These are phyloP conservation scores for Blera fallax DNA, from an alignment of 2,888 invertebrate genomes.

Conservation along the genomic window DNA sequence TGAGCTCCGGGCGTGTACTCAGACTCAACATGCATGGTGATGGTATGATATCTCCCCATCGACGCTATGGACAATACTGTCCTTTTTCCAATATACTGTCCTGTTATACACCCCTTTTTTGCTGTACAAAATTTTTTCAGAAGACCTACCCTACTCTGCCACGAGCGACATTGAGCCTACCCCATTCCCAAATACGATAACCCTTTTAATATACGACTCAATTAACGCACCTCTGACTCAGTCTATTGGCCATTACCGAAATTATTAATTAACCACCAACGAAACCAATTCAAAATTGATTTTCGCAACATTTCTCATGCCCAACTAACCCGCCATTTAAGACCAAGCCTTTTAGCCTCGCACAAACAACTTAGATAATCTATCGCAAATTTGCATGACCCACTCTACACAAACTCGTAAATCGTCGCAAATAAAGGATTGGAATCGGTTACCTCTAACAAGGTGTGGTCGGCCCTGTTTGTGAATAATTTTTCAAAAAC, in stretches of 20 bases:
- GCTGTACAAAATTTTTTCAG: neutral
- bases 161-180: neutral
- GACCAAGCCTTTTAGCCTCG: conserved; percentile 23
- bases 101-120: neutral
- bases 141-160: conserved; percentile 3
- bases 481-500: conserved; percentile 1
- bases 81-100: neutral
- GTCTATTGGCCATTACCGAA: neutral
- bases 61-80: too few relatives aligned
- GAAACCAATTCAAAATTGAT: conserved; percentile 35
- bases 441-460: conserved; percentile 26
- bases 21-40: too few relatives aligned
- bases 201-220: conserved; percentile 2
- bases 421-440: conserved; percentile 55
- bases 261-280: conserved; percentile 12
- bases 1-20: too few relatives aligned
- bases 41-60: too few relatives aligned
- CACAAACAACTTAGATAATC: conserved; percentile 18
- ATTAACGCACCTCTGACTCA: conserved; percentile 6
- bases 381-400: conserved; percentile 55
- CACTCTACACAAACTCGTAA: conserved; percentile 12
- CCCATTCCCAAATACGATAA: neutral
- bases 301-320: conserved; percentile 1
- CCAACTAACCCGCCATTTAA: neutral
- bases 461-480: conserved; percentile 73